Percentiles rank a stretch among this genome's conserved stretches.
Conservation (phyloP, 2,113 vertebrate species). For the Vireo altiloquus region DNA sequence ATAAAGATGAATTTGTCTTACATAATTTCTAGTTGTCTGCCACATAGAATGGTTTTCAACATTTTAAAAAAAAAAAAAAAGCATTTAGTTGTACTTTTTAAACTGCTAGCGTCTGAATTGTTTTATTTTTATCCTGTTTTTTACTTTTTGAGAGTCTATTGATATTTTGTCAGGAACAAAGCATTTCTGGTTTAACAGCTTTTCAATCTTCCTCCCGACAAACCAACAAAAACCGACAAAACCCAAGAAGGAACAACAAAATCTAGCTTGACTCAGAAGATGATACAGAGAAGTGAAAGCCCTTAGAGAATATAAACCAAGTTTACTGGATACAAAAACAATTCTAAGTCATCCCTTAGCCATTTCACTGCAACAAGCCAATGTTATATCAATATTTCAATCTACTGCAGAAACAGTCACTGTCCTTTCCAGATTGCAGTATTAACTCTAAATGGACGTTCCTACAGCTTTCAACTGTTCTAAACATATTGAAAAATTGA, state of each 20-base stretch:
- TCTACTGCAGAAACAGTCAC: not conserved
- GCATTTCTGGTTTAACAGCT: not conserved
- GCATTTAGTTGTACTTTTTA: not conserved
- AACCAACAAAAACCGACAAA: no score
- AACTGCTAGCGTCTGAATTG: not conserved
- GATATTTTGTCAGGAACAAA: not conserved
- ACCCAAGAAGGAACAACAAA: not conserved
- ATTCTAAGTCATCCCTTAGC: not conserved
- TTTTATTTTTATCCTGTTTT: not conserved
- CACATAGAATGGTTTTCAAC: not conserved
- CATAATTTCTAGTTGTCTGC: not conserved
- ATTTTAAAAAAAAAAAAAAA: no score
- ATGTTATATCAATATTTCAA: not conserved
- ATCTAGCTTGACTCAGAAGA: not conserved
- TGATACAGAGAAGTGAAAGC: not conserved
- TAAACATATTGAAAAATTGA: not conserved
- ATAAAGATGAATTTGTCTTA: not conserved
- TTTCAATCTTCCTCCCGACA: not conserved
- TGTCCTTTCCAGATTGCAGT: not conserved
- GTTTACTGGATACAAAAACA: not conserved
- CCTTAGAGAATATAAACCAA: not conserved
- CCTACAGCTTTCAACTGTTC: not conserved
- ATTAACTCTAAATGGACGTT: not conserved
- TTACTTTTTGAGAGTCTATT: not conserved
- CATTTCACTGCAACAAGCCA: not conserved